phyloP scores from a whole-genome alignment of 2,888 invertebrate species.

The Acholoe squamosa region DNA sequence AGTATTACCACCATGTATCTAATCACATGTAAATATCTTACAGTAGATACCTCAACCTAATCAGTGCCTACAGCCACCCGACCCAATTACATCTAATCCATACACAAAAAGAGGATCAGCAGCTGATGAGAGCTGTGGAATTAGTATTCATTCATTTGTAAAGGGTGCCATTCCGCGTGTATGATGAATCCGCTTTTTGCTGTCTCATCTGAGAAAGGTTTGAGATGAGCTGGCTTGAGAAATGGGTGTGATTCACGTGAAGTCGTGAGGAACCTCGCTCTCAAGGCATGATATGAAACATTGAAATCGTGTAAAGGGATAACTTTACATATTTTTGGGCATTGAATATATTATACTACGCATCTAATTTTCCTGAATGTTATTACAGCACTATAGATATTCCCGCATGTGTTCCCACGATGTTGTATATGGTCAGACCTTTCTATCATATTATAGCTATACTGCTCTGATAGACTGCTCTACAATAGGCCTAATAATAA shows the following conservation, averaged over 20 bases:
- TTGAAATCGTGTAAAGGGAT: no score
- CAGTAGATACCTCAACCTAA: not conserved
- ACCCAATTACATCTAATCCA: slow-evolving; percentile 25
- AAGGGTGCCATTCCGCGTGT: not conserved
- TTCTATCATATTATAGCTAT: no score
- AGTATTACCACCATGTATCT: not conserved
- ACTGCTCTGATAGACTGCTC: no score
- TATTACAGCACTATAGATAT: no score
- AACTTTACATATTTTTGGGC: no score
- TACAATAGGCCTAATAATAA: no score
- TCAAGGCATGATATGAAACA: no score
- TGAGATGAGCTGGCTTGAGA: not conserved
- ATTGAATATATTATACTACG: no score
- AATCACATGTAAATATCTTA: slow-evolving; percentile 20
- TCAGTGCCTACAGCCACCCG: not conserved
- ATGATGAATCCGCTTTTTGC: not conserved
- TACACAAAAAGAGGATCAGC: not conserved
- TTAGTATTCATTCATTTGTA: slow-evolving; percentile 5
- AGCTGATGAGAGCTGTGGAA: not conserved
- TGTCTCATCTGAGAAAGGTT: not conserved
- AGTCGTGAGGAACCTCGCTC: no score
- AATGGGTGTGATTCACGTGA: not conserved
- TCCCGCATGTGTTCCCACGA: no score
- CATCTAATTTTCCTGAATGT: no score
- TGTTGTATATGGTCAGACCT: no score